Base-by-base conservation (phyloP, 2,797 vertebrate species). In the Chaetodon trifasciatus region DNA sequence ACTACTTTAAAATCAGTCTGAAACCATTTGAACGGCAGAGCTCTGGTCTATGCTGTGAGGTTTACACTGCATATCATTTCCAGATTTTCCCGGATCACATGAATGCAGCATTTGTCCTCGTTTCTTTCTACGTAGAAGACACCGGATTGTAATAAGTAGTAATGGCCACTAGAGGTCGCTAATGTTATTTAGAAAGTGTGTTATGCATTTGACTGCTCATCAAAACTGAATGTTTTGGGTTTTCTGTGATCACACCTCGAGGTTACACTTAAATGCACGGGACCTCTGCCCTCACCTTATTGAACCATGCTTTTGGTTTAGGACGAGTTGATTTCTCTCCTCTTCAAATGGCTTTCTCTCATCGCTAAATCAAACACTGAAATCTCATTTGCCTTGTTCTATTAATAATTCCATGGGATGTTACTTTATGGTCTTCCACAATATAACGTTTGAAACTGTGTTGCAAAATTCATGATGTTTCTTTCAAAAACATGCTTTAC, bases 161-260 rank as follows among this genome's bases (percentile, higher is more conserved):
- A 2, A 7, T 3, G 1, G 1, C 84, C 94, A 39, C 69, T 88
- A 89, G 93, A 91, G 64, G 90, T 74, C 91, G 42, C 15, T 79
- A 4, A 35, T 86, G 83, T 83, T 70, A 21, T 90, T 79, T 44
- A 17, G 28, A 67, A 64, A 3, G 5, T 2, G 0, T 35, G 8
- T 9, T 17, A 15, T 10, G 23, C 1, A 0, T 56, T 39, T 32
- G 1, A 2, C 21, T 62, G 23, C 11, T 35, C 50, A 6, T 42
- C 0, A 1, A 39, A 4, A 13, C 35, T 57, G 21, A 12, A 11
- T 32, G 37, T 71, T 72, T 23, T 13, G 13, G 8, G 12, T 52
- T 70, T n/a, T 5, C 13, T 37, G 35, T 37, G 63, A 66, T 74
- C 40, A 19, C 70, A 57, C 19, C 57, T 76, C 37, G 0, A 3